These are phyloP conservation scores for Heliocidaris tuberculata DNA, from an alignment of 35 echinoderm and acorn worm species.

Conservation along the genomic window DNA sequence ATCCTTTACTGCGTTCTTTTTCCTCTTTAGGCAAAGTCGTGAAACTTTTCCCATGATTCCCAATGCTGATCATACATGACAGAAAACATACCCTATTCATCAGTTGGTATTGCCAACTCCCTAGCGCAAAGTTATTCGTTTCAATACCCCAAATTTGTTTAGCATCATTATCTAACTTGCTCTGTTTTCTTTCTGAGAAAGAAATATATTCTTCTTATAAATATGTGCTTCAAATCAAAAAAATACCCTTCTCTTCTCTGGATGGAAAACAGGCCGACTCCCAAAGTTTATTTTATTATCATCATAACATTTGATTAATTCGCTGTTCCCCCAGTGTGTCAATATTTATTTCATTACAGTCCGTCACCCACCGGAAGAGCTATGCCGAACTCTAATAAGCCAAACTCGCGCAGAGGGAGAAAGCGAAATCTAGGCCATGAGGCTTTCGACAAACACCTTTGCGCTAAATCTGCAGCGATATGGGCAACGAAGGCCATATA, in stretches of 20 bases:
- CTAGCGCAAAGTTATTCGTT: not conserved
- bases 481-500: not conserved
- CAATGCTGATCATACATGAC: too few relatives aligned
- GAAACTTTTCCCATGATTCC: too few relatives aligned
- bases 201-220: too few relatives aligned
- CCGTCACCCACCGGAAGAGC: not conserved
- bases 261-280: not conserved
- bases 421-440: not conserved
- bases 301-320: constrained; percentile 1
- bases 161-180: not conserved
- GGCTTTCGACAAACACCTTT: not conserved
- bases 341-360: constrained; percentile 10
- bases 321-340: not conserved
- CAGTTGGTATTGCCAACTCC: not conserved
- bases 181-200: not conserved
- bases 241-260: not conserved
- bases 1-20: too few relatives aligned
- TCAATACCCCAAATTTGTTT: not conserved
- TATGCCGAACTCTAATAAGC: not conserved
- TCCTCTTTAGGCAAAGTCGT: too few relatives aligned
- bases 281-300: not conserved
- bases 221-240: not conserved
- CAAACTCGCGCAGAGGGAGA: not conserved
- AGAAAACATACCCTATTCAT: too few relatives aligned
- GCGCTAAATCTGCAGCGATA: not conserved